Percentiles rank a stretch among this genome's conserved stretches.
These are phyloP conservation scores for Puma concolor DNA, from an alignment of 2,113 vertebrate species.

Conservation along the genomic window DNA sequence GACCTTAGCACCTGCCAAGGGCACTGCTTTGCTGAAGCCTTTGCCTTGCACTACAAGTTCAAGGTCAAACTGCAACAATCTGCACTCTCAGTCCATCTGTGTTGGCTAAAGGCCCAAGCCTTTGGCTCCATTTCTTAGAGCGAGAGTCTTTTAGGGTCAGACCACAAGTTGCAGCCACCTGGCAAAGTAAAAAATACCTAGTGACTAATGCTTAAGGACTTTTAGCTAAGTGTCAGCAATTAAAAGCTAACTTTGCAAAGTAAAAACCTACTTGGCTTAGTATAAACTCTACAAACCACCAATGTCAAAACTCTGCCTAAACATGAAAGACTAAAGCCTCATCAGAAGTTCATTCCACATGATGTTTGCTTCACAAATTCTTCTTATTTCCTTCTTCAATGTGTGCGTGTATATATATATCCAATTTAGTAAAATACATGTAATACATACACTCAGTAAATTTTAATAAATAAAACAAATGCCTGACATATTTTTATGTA, in stretches of 20 bases:
- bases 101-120: not conserved
- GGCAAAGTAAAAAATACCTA: not conserved
- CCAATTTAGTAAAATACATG: not conserved
- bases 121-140: not conserved
- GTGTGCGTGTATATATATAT: not conserved
- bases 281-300: not conserved
- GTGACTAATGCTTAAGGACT: not conserved
- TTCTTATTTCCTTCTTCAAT: not conserved
- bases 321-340: not conserved
- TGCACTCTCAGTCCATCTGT: not conserved
- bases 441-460: not conserved
- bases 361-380: not conserved
- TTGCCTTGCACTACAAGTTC: constrained; percentile 8
- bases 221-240: not conserved
- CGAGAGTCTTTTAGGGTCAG: constrained; percentile 32
- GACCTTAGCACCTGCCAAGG: not conserved
- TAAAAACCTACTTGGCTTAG: not conserved
- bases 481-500: not conserved
- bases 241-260: not conserved
- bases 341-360: not conserved
- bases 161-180: not conserved
- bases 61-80: not conserved
- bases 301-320: not conserved
- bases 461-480: not conserved
- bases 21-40: not conserved